Conservation (phyloP, 1,140 invertebrate genomes). For the Ceratosolen solmsi region DNA sequence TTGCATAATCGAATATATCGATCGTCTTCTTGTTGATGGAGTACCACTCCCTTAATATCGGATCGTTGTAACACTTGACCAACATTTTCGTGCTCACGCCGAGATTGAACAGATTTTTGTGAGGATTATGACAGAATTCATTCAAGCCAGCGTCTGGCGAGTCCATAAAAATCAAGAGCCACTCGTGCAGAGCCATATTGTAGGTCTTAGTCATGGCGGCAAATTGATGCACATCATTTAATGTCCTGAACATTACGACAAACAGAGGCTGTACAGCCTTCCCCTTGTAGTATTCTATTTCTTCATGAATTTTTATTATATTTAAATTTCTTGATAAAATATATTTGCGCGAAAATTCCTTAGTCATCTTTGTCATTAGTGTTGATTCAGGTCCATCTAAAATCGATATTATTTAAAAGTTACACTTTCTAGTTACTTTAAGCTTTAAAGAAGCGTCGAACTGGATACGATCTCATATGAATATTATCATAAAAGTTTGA, state of each 20-base stretch:
- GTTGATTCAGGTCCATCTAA: neutral
- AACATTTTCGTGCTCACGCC: constrained; percentile 37
- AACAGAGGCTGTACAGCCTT: constrained; percentile 26
- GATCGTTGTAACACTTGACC: constrained; percentile 15
- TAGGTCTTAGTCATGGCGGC: neutral
- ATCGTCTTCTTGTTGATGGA: constrained; percentile 43
- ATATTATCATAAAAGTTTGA: too few relatives aligned
- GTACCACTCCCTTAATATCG: constrained; percentile 23
- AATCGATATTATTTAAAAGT: neutral
- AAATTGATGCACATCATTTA: constrained; percentile 19
- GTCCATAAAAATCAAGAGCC: constrained; percentile 36
- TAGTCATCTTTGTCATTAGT: neutral
- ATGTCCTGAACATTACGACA: neutral
- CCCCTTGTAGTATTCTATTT: constrained; percentile 28
- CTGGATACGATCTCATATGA: too few relatives aligned
- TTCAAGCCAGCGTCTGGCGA: neutral
- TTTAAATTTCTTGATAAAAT: constrained; percentile 27
- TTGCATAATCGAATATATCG: neutral
- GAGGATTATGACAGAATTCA: constrained; percentile 4
- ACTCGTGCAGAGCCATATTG: constrained; percentile 26
- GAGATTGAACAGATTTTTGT: constrained; percentile 2
- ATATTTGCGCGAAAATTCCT: constrained; percentile 30
- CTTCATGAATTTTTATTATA: constrained; percentile 12
- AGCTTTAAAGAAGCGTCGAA: too few relatives aligned
- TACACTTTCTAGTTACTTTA: too few relatives aligned